These are phyloP conservation scores for Cliona cf. orientalis DNA, from an alignment of 37 sponge, comb jelly and placozoan genomes.

Conservation along the genomic window DNA sequence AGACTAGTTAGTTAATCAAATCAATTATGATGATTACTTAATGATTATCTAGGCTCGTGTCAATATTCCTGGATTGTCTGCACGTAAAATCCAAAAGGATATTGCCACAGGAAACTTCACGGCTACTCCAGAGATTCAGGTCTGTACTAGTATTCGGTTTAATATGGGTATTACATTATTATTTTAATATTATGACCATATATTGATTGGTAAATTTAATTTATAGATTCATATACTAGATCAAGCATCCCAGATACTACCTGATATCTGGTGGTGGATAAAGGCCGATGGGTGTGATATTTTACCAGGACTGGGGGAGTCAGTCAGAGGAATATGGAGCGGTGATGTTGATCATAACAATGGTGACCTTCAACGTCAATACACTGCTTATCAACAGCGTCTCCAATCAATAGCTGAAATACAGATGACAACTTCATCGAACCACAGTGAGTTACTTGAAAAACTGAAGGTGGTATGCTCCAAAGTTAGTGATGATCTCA, in stretches of 20 bases:
- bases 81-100: not conserved
- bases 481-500: not conserved
- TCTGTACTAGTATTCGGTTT: too few species aligned
- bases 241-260: not conserved
- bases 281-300: slow-evolving; percentile 31
- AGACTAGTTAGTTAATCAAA: too few species aligned
- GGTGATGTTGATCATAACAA: slow-evolving; percentile 25
- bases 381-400: not conserved
- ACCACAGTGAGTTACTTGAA: too few species aligned
- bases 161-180: not conserved
- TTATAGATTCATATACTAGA: not conserved
- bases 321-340: slow-evolving; percentile 7
- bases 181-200: not conserved
- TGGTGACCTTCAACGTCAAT: not conserved
- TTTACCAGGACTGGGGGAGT: slow-evolving; percentile 9
- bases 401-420: not conserved
- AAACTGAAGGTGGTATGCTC: not conserved
- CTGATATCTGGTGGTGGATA: slow-evolving; percentile 14
- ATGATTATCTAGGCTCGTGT: slow-evolving; percentile 20
- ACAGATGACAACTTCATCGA: too few species aligned
- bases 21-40: too few species aligned
- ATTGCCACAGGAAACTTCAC: not conserved
- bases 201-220: too few species aligned
- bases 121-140: slow-evolving; percentile 21
- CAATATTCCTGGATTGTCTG: slow-evolving; percentile 28